Percentiles rank a stretch among this genome's conserved stretches.
Evolutionary conservation across 2,888 invertebrate species (phyloP).

Genomic region (Amiota communis): DNA sequence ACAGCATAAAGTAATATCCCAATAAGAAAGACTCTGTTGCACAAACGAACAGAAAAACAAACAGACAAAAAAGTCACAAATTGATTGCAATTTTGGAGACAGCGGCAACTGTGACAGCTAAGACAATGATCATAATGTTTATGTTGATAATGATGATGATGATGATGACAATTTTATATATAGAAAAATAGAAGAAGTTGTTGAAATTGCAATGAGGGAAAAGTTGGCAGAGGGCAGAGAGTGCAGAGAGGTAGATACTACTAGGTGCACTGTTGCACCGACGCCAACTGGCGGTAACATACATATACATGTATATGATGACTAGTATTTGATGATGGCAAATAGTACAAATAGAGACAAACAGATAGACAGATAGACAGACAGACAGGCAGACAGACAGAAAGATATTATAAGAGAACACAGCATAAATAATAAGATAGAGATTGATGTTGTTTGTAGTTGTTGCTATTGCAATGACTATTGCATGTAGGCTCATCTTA

Average conservation of each 20-base stretch:
- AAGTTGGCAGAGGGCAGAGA: too few species aligned
- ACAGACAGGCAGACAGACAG: not conserved
- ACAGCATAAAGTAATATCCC: conserved; percentile 1
- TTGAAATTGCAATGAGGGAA: too few species aligned
- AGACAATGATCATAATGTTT: conserved; percentile 3
- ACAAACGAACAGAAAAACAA: not conserved
- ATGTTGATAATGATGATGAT: conserved; percentile 40
- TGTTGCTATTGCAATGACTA: not conserved
- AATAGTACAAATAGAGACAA: too few species aligned
- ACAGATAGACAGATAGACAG: not conserved
- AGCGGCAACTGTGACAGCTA: conserved; percentile 49
- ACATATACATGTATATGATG: too few species aligned
- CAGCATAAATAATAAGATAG: conserved; percentile 35
- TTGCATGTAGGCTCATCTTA: conserved; percentile 50
- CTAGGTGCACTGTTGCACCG: too few species aligned
- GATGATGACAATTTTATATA: too few species aligned
- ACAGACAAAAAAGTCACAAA: conserved; percentile 25
- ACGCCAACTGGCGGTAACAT: conserved; percentile 40
- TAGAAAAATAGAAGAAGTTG: too few species aligned
- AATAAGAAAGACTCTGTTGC: conserved; percentile 10
- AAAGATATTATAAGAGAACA: conserved; percentile 30
- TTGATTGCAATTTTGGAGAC: conserved; percentile 43
- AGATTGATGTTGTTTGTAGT: conserved; percentile 27
- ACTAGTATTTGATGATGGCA: too few species aligned
- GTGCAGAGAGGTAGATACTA: too few species aligned